Percentiles rank a stretch among this genome's conserved stretches.
Conservation (phyloP, 2,113 vertebrate genomes). For the Cariama cristata region DNA sequence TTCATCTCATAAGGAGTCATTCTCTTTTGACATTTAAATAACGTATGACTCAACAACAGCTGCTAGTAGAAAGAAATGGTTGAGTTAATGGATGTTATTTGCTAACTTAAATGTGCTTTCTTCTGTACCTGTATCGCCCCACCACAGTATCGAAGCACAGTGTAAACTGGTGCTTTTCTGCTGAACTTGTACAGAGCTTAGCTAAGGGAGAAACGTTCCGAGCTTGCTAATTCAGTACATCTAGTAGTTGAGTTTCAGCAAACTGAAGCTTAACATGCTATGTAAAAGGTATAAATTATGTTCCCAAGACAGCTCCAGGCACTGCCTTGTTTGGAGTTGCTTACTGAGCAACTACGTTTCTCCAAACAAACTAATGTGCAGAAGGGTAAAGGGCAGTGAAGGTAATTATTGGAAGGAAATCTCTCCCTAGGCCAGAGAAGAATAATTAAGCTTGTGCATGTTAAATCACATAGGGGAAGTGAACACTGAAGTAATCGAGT, state of each 20-base stretch:
- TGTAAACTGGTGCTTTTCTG: background rate
- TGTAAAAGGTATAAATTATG: constrained; percentile 69
- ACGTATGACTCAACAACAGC: background rate
- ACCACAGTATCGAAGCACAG: background rate
- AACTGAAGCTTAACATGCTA: constrained; percentile 28
- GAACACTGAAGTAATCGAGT: constrained; percentile 60
- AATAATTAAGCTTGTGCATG: constrained; percentile 71
- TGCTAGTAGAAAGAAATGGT: background rate
- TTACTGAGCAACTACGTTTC: constrained; percentile 69
- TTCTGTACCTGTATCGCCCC: background rate
- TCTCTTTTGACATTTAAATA: constrained; percentile 13
- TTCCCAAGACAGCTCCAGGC: constrained; percentile 70
- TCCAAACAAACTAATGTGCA: constrained; percentile 76
- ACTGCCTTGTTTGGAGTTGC: constrained; percentile 66
- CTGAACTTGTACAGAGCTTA: background rate
- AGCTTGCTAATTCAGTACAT: background rate
- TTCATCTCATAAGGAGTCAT: background rate
- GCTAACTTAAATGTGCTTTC: background rate
- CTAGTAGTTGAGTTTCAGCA: background rate
- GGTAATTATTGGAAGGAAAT: constrained; percentile 81
- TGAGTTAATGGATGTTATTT: background rate
- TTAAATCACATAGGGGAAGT: constrained; percentile 70
- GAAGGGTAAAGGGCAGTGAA: constrained; percentile 77
- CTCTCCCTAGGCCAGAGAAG: constrained; percentile 75
- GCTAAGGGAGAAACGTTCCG: background rate